A percentile compares a stretch with the other conserved stretches of the same genome.
Evolutionary conservation across 2,113 vertebrate species (phyloP).

Genomic region (Hypanus sabinus): DNA sequence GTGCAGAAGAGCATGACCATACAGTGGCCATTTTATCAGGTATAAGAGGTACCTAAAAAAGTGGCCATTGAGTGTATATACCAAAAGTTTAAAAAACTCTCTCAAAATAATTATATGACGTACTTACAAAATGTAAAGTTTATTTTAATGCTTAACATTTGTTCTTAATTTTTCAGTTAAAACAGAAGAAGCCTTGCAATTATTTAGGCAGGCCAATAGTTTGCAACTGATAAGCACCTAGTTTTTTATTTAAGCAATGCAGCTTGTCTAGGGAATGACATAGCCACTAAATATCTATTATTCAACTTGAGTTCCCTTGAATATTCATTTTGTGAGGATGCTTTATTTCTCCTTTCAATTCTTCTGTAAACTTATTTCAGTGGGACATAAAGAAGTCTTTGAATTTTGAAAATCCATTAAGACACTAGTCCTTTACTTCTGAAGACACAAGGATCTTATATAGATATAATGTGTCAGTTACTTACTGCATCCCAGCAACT

Average conservation of each 20-base stretch:
- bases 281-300: constrained; percentile 5
- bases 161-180: not conserved
- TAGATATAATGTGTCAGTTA: constrained; percentile 43
- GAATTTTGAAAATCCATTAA: constrained; percentile 48
- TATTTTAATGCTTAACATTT: not conserved
- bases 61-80: too few species aligned
- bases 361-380: constrained; percentile 49
- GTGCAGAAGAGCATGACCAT: too few species aligned
- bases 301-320: not conserved
- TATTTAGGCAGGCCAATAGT: not conserved
- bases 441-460: constrained; percentile 43
- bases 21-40: too few species aligned
- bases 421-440: constrained; percentile 44
- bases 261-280: not conserved
- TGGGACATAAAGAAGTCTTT: constrained; percentile 51
- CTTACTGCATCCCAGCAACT: constrained; percentile 54
- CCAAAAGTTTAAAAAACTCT: not conserved
- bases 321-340: constrained; percentile 36
- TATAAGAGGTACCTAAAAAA: too few species aligned
- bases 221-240: not conserved
- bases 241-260: too few species aligned
- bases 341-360: constrained; percentile 42
- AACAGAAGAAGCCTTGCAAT: not conserved
- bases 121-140: not conserved
- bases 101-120: not conserved